Conservation (phyloP, 2,113 vertebrate species). For the Pachypanchax playfairii region DNA sequence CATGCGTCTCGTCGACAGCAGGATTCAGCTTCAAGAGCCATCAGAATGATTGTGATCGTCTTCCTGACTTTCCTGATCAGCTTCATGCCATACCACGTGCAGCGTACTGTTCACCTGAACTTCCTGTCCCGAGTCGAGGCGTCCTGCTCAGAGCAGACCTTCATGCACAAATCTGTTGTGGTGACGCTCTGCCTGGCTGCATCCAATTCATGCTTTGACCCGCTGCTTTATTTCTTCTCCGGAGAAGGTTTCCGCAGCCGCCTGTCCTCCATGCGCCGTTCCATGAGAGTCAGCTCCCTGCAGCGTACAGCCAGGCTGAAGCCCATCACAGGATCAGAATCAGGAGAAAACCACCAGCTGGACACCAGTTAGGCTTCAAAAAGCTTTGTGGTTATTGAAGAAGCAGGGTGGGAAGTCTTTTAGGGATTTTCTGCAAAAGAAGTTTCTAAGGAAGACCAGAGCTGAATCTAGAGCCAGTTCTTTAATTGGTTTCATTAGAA, state of each 20-base stretch:
- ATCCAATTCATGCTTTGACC: constrained; percentile 94
- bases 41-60: constrained; percentile 94
- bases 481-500: neutral
- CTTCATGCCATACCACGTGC: constrained; percentile 94
- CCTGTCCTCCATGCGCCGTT: constrained; percentile 80
- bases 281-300: neutral
- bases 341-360: constrained; percentile 1
- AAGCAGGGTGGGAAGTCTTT: constrained; percentile 1
- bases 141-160: constrained; percentile 72
- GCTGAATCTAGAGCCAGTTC: neutral
- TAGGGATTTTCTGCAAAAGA: neutral
- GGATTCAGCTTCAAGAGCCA: constrained; percentile 79
- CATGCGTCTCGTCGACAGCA: constrained; percentile 73
- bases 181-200: constrained; percentile 91
- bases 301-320: neutral
- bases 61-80: constrained; percentile 88
- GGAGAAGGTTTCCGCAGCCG: constrained; percentile 89
- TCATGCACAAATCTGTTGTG: constrained; percentile 91
- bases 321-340: neutral
- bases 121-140: constrained; percentile 53
- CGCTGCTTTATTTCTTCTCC: constrained; percentile 94
- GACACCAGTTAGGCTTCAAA: neutral
- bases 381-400: neutral
- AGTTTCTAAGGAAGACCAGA: neutral
- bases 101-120: constrained; percentile 87